Evolutionary conservation across 37 sponge, comb jelly and placozoan genomes (phyloP), one percentile per base, ranked within the genome.

Genomic region (Petrosia ficiformis): DNA sequence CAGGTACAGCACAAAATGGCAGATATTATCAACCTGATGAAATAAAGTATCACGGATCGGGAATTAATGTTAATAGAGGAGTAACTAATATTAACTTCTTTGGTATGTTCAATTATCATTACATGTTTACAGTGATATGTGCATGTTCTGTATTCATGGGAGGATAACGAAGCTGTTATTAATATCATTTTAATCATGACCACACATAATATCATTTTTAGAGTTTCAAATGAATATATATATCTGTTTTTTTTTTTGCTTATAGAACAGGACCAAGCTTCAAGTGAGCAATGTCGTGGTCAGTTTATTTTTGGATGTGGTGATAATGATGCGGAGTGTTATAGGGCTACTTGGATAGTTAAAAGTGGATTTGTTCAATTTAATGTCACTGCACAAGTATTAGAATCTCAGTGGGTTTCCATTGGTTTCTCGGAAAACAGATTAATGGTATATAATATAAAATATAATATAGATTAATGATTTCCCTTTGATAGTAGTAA

Each of bases 21-120:
- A 52, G 48, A 16, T 90, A 82, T 58, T 90, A 90, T 73, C 66
- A 84, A 38, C 74, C 61, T 32, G 82, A 81, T 22, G 91, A 90
- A 67, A 69, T 90, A 65, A 90, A 90, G 66, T 90, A 90, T 57
- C 91, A 90, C 54, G 91, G 91, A 35, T n/a, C 63, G 1, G 25
- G 69, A 2, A n/a, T n/a, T n/a, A n/a, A n/a, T 48, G 54, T 48
- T 14, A 80, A 80, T 38, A 44, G 91, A 19, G 87, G 87, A 72
- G 33, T 34, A 5, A 75, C 77, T 22, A 56, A 36, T 26, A 68
- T 84, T 59, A 87, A 87, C 70, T 87, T 87, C 75, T 87, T 82
- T 63, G 73, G 86, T 85, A 39, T 72, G 78, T n/a, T n/a, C n/a
- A n/a, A n/a, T n/a, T n/a, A n/a, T n/a, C n/a, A n/a, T n/a, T n/a